Evolutionary conservation across 2,888 invertebrate genomes (phyloP), one percentile per base, ranked within the genome.

Genomic region (Bembecia ichneumoniformis): DNA sequence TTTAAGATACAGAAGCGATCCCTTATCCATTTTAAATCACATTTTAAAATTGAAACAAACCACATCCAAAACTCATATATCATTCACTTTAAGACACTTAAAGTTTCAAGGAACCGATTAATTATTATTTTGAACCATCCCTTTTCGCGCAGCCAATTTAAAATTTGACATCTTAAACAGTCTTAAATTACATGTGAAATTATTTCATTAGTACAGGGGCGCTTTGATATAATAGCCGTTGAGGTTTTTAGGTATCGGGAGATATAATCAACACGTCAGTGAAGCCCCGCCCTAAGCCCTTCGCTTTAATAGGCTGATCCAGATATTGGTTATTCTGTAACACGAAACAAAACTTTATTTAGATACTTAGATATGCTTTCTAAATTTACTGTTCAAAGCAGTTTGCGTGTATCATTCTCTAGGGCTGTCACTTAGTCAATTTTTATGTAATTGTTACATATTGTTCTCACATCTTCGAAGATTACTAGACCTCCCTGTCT

Each of bases 131-230:
- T 63, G 70, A 74, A 74, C 64, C 74, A 76, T 69, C 79, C 82
- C 80, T 77, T 78, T 81, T 82, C 82, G 72, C 79, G 77, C 81
- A 82, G 80, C 86, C 86, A 87, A 87, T 87, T 87, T 86, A 84
- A 83, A 84, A 78, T 77, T 84, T 87, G 86, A 87, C 86, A 75
- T 87, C 84, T 87, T 87, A 84, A 87, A 86, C 84, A 84, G 79
- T 77, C 77, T 77, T 83, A 87, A 86, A 87, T 84, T 86, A 83
- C 76, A 71, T 69, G 68, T 72, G 76, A 79, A 83, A 86, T 87
- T 82, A 87, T 86, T 86, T 86, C 81, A 86, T 86, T 86, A 84
- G 78, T 62, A 66, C 60, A 61, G 67, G 65, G 68, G 72, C 70
- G 13, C 49, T 50, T 52, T 34, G 65, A 63, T 68, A 69, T 65